Conservation (phyloP, 2,888 invertebrate species). For the Drosophila peninsularis region DNA sequence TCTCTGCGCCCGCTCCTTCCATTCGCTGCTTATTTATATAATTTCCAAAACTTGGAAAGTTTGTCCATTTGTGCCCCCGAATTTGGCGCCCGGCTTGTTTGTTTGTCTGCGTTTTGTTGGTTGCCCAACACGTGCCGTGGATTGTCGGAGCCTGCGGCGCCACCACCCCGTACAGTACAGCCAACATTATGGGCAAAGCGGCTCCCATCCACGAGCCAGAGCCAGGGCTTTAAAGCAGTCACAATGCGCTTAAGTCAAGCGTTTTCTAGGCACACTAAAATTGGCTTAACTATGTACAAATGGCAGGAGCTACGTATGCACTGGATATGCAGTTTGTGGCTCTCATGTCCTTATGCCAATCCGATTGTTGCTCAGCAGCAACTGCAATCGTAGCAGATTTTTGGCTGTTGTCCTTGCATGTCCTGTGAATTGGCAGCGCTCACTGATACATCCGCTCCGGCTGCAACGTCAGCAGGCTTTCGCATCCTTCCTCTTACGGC, state of each 20-base stretch:
- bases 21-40: conserved; percentile 18
- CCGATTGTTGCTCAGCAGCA: conserved; percentile 26
- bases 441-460: conserved; percentile 38
- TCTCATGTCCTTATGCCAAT: conserved; percentile 12
- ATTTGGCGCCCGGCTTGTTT: conserved; percentile 11
- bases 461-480: conserved; percentile 38
- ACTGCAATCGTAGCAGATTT: conserved; percentile 21
- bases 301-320: conserved; percentile 6
- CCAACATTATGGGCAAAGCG: conserved; percentile 19
- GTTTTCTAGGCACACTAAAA: conserved; percentile 55
- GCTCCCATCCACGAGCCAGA: not conserved
- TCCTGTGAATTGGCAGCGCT: conserved; percentile 13
- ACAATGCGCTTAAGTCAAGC: conserved; percentile 39
- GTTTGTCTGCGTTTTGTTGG: conserved; percentile 22
- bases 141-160: conserved; percentile 48
- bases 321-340: conserved; percentile 13
- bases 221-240: conserved; percentile 19
- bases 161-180: not conserved
- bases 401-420: conserved; percentile 33
- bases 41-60: conserved; percentile 50
- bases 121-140: conserved; percentile 59
- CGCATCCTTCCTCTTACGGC: conserved; percentile 38
- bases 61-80: conserved; percentile 20
- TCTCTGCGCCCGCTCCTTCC: not conserved
- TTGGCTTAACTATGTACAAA: conserved; percentile 35